Evolutionary conservation across 2,113 vertebrate genomes (phyloP), one percentile per base, ranked within the genome.

Genomic region (Numida meleagris): DNA sequence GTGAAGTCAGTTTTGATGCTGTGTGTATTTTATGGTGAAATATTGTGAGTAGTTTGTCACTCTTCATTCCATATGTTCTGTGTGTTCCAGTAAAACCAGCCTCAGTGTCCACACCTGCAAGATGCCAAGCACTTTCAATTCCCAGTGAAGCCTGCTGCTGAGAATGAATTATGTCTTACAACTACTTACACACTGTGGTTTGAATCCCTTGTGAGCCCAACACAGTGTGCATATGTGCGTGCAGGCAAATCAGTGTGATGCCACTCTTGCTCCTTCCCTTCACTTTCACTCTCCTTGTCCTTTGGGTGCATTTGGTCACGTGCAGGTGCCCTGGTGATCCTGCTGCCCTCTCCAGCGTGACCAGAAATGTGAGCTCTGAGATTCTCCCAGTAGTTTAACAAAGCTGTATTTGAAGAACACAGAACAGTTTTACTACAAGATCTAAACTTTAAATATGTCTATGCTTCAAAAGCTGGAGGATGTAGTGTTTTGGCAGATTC

Each of bases 221-320:
- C 1, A 0, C 5, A 29, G 43, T 10, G 20, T 5, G 25, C 34
- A 19, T 29, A 0, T 27, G 70, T 40, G 15, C 8, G 23, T 11
- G 86, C 45, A 21, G 67, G 62, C 53, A 82, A 82, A 88, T 5
- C 16, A 48, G 65, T 3, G 45, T 34, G 43, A 13, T 65, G 18
- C 9, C 1, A 1, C 36, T 34, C 29, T 27, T 17, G 17, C 0
- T 0, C 43, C 10, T 48, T 58, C 59, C n/a, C 48, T 76, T 82
- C 0, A 0, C 45, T 48, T 17, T 36, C 6, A 34, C 70, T 51
- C 59, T 84, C 48, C n/a, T 38, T 13, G 29, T 6, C 25, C 20
- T 3, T 16, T 1, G 33, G 18, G 34, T 38, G 21, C 55, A 20
- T 59, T 0, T 0, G 19, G 31, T n/a, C 42, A 23, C 29, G 0